Evolutionary conservation across 2,888 invertebrate genomes (phyloP).

Genomic region (Athalia cordata): DNA sequence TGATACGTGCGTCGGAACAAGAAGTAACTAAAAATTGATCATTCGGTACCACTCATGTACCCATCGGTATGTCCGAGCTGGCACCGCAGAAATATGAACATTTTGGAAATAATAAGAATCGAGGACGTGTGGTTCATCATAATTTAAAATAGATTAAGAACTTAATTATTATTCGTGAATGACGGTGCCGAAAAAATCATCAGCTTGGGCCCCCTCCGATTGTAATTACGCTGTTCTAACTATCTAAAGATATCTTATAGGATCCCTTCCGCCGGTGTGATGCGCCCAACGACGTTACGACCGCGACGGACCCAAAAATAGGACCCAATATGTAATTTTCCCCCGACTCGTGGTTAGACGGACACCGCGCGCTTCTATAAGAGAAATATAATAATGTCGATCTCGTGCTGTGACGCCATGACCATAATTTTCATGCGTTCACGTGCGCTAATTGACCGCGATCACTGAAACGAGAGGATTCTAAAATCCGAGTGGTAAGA

Average conservation of each 20-base stretch:
- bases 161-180: constrained; percentile 47
- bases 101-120: too few species aligned
- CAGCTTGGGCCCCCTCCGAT: constrained; percentile 12
- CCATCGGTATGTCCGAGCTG: too few species aligned
- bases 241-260: background rate
- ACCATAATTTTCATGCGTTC: constrained; percentile 40
- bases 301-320: constrained; percentile 27
- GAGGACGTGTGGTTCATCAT: constrained; percentile 44
- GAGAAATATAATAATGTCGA: constrained; percentile 32
- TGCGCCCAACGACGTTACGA: constrained; percentile 18
- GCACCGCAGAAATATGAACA: too few species aligned
- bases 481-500: background rate
- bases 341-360: constrained; percentile 34
- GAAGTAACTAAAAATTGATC: too few species aligned
- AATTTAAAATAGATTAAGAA: constrained; percentile 49
- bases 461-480: constrained; percentile 14
- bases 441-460: constrained; percentile 45
- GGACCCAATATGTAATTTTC: constrained; percentile 43
- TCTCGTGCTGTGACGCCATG: background rate
- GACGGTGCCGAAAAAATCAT: constrained; percentile 45
- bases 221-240: constrained; percentile 32
- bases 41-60: too few species aligned
- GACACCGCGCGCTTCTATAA: constrained; percentile 34
- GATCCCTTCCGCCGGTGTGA: background rate
- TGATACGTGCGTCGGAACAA: too few species aligned